These are phyloP conservation scores for Scomber colias DNA, from an alignment of 2,113 vertebrate species.

Conservation along the genomic window DNA sequence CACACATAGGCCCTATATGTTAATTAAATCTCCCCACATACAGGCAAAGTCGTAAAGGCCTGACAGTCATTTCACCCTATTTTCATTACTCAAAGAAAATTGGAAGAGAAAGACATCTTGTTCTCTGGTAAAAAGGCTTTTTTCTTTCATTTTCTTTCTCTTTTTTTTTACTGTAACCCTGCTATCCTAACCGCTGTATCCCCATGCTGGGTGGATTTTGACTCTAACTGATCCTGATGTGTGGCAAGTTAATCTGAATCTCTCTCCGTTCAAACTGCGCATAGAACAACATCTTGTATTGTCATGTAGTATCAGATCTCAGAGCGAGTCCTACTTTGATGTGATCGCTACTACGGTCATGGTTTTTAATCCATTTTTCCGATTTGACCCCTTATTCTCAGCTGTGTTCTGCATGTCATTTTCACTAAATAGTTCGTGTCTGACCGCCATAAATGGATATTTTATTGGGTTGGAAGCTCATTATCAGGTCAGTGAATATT, in stretches of 20 bases:
- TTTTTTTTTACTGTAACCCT: conserved; percentile 29
- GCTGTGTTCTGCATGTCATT: conserved; percentile 67
- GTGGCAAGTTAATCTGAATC: conserved; percentile 76
- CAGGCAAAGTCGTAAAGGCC: conserved; percentile 32
- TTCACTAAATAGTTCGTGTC: conserved; percentile 62
- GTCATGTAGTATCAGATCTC: conserved; percentile 83
- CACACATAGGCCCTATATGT: conserved; percentile 3
- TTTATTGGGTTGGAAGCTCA: conserved; percentile 59
- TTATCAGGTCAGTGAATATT: conserved; percentile 56
- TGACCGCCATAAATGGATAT: conserved; percentile 59
- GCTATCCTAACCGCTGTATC: conserved; percentile 42
- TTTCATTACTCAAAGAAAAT: conserved; percentile 64
- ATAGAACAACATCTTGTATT: conserved; percentile 82
- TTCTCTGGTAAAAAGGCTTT: conserved; percentile 56
- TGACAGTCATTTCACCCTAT: conserved; percentile 53
- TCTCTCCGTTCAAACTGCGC: conserved; percentile 63
- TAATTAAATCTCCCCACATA: conserved; percentile 55
- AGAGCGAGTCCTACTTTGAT: conserved; percentile 76
- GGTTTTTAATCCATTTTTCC: conserved; percentile 81
- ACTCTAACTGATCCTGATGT: conserved; percentile 77
- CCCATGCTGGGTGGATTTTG: conserved; percentile 59
- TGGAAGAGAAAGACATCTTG: conserved; percentile 74
- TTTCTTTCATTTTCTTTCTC: conserved; percentile 10
- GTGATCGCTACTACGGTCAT: conserved; percentile 73
- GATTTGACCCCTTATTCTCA: conserved; percentile 71